Percentiles rank a stretch among this genome's conserved stretches.
Evolutionary conservation across 2,113 vertebrate genomes (phyloP).

Genomic region (Hylia prasina): DNA sequence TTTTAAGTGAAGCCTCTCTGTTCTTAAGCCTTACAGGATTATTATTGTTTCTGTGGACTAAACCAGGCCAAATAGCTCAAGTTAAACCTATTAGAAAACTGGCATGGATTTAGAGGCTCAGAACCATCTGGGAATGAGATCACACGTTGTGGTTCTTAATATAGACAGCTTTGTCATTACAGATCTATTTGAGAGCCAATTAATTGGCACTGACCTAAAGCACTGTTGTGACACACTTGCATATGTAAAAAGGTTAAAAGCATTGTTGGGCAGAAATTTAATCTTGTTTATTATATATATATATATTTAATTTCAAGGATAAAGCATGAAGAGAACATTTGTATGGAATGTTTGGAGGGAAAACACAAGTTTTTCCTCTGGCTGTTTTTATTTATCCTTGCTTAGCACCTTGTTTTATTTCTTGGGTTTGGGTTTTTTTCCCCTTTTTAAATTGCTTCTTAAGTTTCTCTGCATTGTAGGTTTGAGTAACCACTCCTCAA

Average conservation of each 20-base stretch:
- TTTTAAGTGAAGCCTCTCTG: not conserved
- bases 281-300: not conserved
- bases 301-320: not conserved
- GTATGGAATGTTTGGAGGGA: not conserved
- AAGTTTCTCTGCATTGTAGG: not conserved
- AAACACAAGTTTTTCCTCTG: not conserved
- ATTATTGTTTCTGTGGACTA: conserved; percentile 54
- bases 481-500: not conserved
- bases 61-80: conserved; percentile 63
- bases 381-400: not conserved
- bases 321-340: not conserved
- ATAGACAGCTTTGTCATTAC: conserved; percentile 63
- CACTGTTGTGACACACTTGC: conserved; percentile 27
- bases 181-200: conserved; percentile 40
- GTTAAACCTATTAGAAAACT: conserved; percentile 68
- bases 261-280: not conserved
- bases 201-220: conserved; percentile 34
- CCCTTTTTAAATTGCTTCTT: not conserved
- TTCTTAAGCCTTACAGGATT: conserved; percentile 25
- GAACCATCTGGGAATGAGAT: conserved; percentile 66
- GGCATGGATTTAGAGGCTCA: conserved; percentile 55
- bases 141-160: conserved; percentile 50
- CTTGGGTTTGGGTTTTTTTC: not conserved
- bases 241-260: conserved; percentile 3
- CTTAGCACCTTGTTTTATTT: not conserved